Base-by-base conservation (phyloP, 2,888 invertebrate species). In the Celastrina argiolus region DNA sequence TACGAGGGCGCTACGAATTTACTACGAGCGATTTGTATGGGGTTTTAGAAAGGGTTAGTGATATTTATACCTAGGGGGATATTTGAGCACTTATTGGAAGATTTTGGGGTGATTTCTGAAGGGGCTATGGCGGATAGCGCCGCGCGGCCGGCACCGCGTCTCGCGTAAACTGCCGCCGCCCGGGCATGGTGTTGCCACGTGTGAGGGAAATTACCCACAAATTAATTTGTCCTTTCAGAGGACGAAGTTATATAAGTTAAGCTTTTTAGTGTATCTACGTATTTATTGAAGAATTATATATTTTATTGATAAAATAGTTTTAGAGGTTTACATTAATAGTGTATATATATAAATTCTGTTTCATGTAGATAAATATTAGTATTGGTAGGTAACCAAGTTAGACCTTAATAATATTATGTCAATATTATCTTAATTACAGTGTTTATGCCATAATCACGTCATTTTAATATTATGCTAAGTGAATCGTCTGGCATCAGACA, bases 151-250 rank as follows among this genome's bases (percentile, higher is more conserved):
- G 80, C 81, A 81, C 84, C 82, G 83, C 76, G 79, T 75, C 82
- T 86, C 87, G 90, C 89, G 89, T 86, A 86, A 79, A 90, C 90
- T 90, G 89, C 81, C 87, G 84, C 81, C 82, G 85, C 89, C 89
- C 89, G 88, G 88, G 88, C 71, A 66, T 71, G 58, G 81, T 78
- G 84, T 85, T 89, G 81, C 87, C 85, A 79, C 72, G 70, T 69
- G 68, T 66, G 34, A 42, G 42, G 31, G 73, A 73, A 72, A 71
- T 76, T 77, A 77, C 78, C 79, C 78, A 45, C 18, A 18, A 45
- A 45, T 18, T 10, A 10, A 7, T 4, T 2, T 28, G 31, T 45
- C 18, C 45, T 18, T 7, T 18, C 1, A 1, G 18, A 45, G 45
- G 10, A 18, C 5, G 31, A 31, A 31, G 31, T 18, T 45, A 18